Evolutionary conservation across 2,888 invertebrate genomes (phyloP).

Genomic region (Nymphalis polychloros): DNA sequence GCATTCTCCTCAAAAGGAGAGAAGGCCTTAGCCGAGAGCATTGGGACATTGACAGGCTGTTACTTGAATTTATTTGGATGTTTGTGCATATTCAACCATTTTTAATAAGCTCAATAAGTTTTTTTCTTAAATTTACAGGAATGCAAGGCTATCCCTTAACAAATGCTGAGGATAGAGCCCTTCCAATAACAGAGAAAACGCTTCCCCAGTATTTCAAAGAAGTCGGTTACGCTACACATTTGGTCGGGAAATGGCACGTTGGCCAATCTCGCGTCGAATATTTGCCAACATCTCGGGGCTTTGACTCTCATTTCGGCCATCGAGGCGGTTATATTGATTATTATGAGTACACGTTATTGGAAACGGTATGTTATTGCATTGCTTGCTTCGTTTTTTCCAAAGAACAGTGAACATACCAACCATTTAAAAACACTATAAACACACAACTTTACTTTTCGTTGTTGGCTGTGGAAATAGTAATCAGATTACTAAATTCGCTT

Average conservation of each 20-base stretch:
- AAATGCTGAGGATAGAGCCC: constrained; percentile 68
- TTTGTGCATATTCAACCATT: too few relatives aligned
- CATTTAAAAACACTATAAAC: too few relatives aligned
- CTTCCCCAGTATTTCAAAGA: constrained; percentile 84
- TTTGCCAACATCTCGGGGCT: constrained; percentile 88
- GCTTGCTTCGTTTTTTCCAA: neutral
- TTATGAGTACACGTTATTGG: constrained; percentile 79
- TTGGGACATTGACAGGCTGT: too few relatives aligned
- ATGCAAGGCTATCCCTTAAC: constrained; percentile 74
- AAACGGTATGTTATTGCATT: constrained; percentile 53
- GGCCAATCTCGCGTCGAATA: constrained; percentile 79
- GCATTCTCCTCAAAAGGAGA: too few relatives aligned
- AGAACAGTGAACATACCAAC: neutral
- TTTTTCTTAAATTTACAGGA: constrained; percentile 46
- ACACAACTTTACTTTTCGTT: too few relatives aligned
- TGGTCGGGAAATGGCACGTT: constrained; percentile 91
- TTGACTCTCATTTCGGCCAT: constrained; percentile 92
- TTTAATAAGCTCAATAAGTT: too few relatives aligned
- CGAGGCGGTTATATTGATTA: constrained; percentile 92
- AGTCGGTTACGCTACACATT: constrained; percentile 87
- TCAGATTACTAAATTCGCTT: too few relatives aligned
- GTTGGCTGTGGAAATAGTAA: too few relatives aligned
- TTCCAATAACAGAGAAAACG: constrained; percentile 74
- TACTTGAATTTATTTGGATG: too few relatives aligned
- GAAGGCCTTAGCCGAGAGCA: too few relatives aligned